phyloP scores from a whole-genome alignment of 2,888 invertebrate genomes.

The Agonopterix heracliana region DNA sequence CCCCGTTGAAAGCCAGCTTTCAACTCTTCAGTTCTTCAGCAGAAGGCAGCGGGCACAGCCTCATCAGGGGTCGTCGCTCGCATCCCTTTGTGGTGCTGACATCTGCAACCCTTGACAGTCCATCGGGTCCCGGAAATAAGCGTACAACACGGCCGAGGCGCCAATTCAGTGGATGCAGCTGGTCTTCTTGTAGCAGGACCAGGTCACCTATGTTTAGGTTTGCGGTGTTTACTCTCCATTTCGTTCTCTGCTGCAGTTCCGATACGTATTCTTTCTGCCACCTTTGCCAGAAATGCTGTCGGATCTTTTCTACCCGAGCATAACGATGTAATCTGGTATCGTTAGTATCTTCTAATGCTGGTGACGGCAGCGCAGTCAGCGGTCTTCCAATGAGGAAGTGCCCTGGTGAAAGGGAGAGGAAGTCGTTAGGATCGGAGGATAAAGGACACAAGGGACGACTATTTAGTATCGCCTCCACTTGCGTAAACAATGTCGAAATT shows the following conservation, averaged over 20 bases:
- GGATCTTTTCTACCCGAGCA: constrained; percentile 13
- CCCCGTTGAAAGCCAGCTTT: constrained; percentile 6
- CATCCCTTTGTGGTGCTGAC: constrained; percentile 4
- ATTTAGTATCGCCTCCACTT: constrained; percentile 14
- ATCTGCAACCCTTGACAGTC: constrained; percentile 8
- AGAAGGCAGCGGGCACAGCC: constrained; percentile 7
- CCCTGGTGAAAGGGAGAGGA: constrained; percentile 12
- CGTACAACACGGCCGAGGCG: constrained; percentile 9
- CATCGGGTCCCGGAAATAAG: constrained; percentile 8
- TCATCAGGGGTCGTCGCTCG: constrained; percentile 4
- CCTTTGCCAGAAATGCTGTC: constrained; percentile 19
- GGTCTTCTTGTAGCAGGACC: constrained; percentile 14
- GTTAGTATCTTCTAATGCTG: background rate
- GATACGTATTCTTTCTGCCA: too few species aligned
- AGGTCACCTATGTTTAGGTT: constrained; percentile 11
- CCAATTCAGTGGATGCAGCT: constrained; percentile 7
- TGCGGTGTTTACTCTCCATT: constrained; percentile 17
- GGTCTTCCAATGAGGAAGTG: constrained; percentile 15
- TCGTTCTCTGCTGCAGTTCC: constrained; percentile 24
- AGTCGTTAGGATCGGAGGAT: constrained; percentile 10
- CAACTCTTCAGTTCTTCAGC: background rate
- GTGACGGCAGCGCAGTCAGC: constrained; percentile 3
- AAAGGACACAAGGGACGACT: constrained; percentile 13
- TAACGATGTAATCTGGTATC: constrained; percentile 3
- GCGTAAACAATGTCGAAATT: constrained; percentile 10